A percentile compares a stretch with the other conserved stretches of the same genome.
Evolutionary conservation across 2,888 invertebrate species (phyloP).

Genomic region (Drosophila multiciliata): DNA sequence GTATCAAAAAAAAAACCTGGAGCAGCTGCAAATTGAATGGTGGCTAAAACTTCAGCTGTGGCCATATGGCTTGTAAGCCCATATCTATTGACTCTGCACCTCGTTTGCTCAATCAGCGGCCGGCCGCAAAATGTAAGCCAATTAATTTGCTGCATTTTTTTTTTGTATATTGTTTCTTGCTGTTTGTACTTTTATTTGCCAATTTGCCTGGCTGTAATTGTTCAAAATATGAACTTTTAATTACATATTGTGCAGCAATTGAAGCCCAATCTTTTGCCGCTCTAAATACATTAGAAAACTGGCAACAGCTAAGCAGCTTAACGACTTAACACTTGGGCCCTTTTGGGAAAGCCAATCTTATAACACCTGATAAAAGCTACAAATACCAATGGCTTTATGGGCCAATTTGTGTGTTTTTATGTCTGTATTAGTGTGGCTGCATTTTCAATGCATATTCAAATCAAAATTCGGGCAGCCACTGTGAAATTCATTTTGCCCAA

Average conservation of each 20-base stretch:
- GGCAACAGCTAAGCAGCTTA: conserved; percentile 29
- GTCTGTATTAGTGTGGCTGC: conserved; percentile 16
- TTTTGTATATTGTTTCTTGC: conserved; percentile 4
- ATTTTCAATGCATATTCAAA: conserved; percentile 45
- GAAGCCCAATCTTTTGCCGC: conserved; percentile 49
- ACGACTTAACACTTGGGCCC: conserved; percentile 50
- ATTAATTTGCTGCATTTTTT: conserved; percentile 59
- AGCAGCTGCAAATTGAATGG: conserved; percentile 59
- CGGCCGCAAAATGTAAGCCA: conserved; percentile 67
- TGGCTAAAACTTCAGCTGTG: conserved; percentile 42
- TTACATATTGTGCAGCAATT: conserved; percentile 67
- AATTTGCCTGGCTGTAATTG: conserved; percentile 66
- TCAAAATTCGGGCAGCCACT: conserved; percentile 57
- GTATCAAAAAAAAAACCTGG: conserved; percentile 26
- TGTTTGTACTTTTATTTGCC: conserved; percentile 46
- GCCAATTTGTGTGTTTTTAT: conserved; percentile 12
- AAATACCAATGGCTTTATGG: conserved; percentile 26
- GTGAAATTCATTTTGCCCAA: conserved; percentile 70
- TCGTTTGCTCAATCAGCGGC: conserved; percentile 63
- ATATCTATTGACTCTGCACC: conserved; percentile 55
- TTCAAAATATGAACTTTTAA: conserved; percentile 76
- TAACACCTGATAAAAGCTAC: conserved; percentile 19
- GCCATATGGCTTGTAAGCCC: conserved; percentile 56
- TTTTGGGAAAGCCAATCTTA: conserved; percentile 8
- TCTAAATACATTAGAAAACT: conserved; percentile 47